These are phyloP conservation scores for Coryphaenoides rupestris DNA, from an alignment of 2,113 vertebrate genomes.

Conservation along the genomic window DNA sequence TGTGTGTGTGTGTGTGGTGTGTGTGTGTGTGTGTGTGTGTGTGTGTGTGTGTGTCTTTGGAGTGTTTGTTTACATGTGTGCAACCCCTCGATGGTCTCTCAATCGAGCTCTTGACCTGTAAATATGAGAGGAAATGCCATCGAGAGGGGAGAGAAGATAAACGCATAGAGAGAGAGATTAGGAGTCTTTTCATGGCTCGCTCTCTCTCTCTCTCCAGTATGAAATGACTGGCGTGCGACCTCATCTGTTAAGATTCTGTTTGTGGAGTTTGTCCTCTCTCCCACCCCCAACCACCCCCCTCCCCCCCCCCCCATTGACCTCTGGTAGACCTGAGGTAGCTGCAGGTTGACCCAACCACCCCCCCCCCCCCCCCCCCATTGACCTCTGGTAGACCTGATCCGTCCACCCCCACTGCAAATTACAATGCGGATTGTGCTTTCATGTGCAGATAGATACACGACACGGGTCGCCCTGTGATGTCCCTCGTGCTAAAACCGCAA, in stretches of 20 bases:
- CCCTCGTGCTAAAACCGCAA: constrained; percentile 1
- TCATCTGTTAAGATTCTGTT: constrained; percentile 27
- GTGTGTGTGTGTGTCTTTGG: neutral
- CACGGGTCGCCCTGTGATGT: neutral
- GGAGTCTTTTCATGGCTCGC: constrained; percentile 1
- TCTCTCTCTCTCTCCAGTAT: constrained; percentile 19
- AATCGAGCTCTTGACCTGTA: neutral
- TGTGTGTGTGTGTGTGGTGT: too few species aligned
- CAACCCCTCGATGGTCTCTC: neutral
- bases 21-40: too few species aligned
- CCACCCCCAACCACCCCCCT: too few species aligned
- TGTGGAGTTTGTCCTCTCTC: constrained; percentile 24
- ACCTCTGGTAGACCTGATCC: constrained; percentile 21
- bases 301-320: constrained; percentile 24
- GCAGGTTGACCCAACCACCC: too few species aligned
- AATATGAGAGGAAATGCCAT: neutral
- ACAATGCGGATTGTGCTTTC: constrained; percentile 1
- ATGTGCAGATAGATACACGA: constrained; percentile 12
- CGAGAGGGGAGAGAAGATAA: too few species aligned
- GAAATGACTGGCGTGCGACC: constrained; percentile 25
- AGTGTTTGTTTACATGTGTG: neutral
- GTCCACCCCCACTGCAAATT: too few species aligned
- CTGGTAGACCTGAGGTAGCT: too few species aligned
- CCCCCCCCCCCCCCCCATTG: too few species aligned
- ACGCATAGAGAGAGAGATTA: neutral